A percentile compares a stretch with the other conserved stretches of the same genome.
phyloP scores from a whole-genome alignment of 2,888 invertebrate species.

The Pristionchus entomophagus region DNA sequence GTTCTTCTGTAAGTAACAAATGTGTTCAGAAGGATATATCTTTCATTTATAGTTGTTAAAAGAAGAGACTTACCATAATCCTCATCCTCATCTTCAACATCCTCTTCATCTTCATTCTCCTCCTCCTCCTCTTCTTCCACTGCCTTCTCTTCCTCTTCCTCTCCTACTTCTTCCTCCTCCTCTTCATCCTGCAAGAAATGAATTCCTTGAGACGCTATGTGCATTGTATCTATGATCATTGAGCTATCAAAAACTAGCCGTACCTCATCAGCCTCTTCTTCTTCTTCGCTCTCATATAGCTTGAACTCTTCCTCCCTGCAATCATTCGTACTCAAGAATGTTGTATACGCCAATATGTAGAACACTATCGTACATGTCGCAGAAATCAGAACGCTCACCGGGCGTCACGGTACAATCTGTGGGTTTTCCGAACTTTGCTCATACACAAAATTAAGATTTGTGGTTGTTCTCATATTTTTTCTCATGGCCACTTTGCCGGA shows the following conservation, averaged over 20 bases:
- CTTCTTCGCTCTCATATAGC: constrained; percentile 42
- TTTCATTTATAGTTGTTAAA: too few species aligned
- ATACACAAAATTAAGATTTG: too few species aligned
- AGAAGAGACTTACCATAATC: constrained; percentile 33
- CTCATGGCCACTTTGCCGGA: too few species aligned
- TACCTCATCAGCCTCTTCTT: constrained; percentile 49
- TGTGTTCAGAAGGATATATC: too few species aligned
- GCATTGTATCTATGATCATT: neutral
- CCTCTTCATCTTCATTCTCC: constrained; percentile 51
- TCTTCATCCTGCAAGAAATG: neutral
- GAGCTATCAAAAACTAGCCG: constrained; percentile 31
- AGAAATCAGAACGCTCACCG: too few species aligned
- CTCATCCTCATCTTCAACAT: constrained; percentile 46
- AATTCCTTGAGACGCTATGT: neutral
- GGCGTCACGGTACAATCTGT: too few species aligned
- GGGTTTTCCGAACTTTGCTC: too few species aligned
- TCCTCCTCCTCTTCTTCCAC: constrained; percentile 50
- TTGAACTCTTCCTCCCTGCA: constrained; percentile 44
- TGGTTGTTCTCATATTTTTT: too few species aligned
- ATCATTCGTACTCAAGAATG: neutral
- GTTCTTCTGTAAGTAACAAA: constrained; percentile 1
- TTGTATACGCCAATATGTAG: neutral
- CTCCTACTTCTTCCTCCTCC: constrained; percentile 45
- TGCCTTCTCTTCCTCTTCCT: constrained; percentile 52
- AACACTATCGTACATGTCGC: too few species aligned